A percentile compares a stretch with the other conserved stretches of the same genome.
phyloP scores from a whole-genome alignment of 2,888 invertebrate genomes.

The Andrena haemorrhoa region DNA sequence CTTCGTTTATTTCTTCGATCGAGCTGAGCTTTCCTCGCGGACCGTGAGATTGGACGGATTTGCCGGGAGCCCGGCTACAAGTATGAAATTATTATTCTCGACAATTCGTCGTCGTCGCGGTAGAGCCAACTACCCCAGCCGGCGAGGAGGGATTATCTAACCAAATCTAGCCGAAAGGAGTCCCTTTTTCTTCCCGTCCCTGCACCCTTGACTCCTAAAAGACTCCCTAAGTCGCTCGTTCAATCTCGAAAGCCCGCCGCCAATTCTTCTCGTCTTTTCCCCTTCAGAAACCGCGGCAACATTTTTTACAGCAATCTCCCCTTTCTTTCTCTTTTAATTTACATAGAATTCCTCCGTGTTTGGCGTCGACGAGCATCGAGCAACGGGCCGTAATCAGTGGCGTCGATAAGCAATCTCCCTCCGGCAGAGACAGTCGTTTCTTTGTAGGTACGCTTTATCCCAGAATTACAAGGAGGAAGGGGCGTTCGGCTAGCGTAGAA shows the following conservation, averaged over 20 bases:
- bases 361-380: conserved; percentile 23
- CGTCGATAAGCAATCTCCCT: conserved; percentile 44
- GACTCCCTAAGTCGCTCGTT: conserved; percentile 70
- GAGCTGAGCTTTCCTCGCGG: background rate
- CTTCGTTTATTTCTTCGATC: conserved; percentile 49
- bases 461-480: background rate
- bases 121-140: conserved; percentile 10
- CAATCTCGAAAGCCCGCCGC: conserved; percentile 63
- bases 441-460: background rate
- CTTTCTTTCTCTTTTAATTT: conserved; percentile 63
- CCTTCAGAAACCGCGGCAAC: conserved; percentile 60
- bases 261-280: conserved; percentile 44
- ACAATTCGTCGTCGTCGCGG: conserved; percentile 48
- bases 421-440: background rate
- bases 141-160: conserved; percentile 67
- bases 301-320: conserved; percentile 48
- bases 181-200: conserved; percentile 50
- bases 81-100: conserved; percentile 68
- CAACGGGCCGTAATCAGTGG: conserved; percentile 43
- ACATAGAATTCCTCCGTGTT: conserved; percentile 61
- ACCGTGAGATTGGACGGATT: conserved; percentile 44
- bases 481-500: background rate
- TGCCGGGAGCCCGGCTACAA: conserved; percentile 48
- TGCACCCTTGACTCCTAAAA: conserved; percentile 64
- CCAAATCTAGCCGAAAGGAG: conserved; percentile 71